Percentiles rank a stretch among this genome's conserved stretches.
phyloP scores from a whole-genome alignment of 2,113 vertebrate species.

The Cricetomys ansorgei region DNA sequence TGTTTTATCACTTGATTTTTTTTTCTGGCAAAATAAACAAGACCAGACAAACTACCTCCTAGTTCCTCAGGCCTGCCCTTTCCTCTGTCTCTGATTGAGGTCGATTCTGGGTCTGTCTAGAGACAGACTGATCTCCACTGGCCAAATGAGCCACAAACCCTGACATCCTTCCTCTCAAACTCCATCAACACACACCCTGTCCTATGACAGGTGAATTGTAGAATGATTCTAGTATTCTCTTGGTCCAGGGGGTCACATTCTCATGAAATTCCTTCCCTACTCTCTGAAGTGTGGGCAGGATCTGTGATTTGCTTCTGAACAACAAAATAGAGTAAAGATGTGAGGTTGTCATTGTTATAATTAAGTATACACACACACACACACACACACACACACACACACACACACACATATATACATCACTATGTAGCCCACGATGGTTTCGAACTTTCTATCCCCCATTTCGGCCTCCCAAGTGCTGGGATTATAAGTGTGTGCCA shows the following conservation, averaged over 20 bases:
- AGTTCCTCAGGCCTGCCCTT: not conserved
- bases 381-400: not conserved
- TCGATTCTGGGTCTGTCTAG: not conserved
- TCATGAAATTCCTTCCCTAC: not conserved
- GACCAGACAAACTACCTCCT: not conserved
- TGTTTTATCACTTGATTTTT: not conserved
- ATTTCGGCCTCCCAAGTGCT: not conserved
- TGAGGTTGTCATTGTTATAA: not conserved
- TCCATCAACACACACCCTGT: too few species aligned
- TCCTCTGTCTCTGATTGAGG: not conserved
- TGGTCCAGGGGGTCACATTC: not conserved
- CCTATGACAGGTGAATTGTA: not conserved
- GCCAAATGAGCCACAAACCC: not conserved
- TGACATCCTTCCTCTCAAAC: not conserved
- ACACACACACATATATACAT: not conserved
- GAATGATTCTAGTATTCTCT: not conserved
- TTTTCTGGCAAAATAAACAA: slow-evolving; percentile 1
- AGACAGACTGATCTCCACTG: not conserved
- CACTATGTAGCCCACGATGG: not conserved
- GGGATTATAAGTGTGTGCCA: not conserved
- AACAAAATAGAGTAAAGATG: not conserved
- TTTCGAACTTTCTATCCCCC: not conserved
- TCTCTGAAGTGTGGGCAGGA: not conserved
- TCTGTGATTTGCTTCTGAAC: not conserved
- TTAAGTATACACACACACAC: not conserved